Evolutionary conservation across 2,113 vertebrate genomes (phyloP).

Genomic region (Chiloscyllium plagiosum): DNA sequence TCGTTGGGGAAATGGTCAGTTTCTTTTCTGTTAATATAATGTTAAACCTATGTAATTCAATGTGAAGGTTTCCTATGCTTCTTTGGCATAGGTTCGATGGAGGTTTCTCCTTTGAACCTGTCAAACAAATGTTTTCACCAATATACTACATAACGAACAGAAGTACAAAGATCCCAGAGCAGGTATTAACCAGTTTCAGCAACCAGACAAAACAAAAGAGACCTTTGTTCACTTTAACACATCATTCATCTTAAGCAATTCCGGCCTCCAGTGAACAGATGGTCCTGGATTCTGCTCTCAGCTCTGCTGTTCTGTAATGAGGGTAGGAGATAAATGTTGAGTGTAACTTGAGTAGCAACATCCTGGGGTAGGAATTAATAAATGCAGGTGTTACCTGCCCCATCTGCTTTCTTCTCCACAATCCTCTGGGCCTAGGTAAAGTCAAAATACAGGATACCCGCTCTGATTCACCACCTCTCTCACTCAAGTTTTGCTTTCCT

Average conservation of each 20-base stretch:
- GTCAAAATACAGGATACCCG: neutral
- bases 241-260: neutral
- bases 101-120: neutral
- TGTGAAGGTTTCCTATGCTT: neutral
- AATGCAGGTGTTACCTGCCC: slow-evolving; percentile 6
- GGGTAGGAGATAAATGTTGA: neutral
- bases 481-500: too few species aligned
- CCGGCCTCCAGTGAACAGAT: neutral
- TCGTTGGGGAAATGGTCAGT: neutral
- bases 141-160: neutral
- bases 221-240: neutral
- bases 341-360: neutral
- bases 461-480: neutral
- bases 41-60: neutral
- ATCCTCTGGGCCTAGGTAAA: neutral
- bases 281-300: neutral
- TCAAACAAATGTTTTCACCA: neutral
- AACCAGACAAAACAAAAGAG: neutral
- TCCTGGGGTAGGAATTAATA: slow-evolving; percentile 7
- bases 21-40: neutral
- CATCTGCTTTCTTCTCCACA: neutral
- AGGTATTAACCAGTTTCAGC: slow-evolving; percentile 2
- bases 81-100: neutral
- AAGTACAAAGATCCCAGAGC: neutral
- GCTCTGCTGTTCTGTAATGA: slow-evolving; percentile 7